These are phyloP conservation scores for Drosophila nigrodunni DNA, from an alignment of 1,140 invertebrate species.

Conservation along the genomic window DNA sequence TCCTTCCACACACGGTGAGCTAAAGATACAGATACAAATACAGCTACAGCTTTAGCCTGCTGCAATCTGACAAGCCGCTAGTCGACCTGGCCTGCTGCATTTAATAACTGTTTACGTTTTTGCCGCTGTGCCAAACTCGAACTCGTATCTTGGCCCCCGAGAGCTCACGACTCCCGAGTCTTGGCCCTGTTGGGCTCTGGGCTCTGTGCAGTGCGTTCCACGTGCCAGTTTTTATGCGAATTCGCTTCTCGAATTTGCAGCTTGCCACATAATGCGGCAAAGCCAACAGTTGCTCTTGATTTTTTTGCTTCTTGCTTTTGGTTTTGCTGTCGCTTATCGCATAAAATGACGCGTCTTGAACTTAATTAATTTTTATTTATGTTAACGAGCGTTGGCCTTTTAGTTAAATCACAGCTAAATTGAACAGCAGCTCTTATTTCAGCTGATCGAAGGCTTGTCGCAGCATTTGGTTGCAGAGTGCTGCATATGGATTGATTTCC, in stretches of 20 bases:
- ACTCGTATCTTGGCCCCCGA: slow-evolving; percentile 57
- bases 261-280: slow-evolving; percentile 65
- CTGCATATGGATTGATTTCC: slow-evolving; percentile 93
- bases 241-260: slow-evolving; percentile 60
- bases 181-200: neutral
- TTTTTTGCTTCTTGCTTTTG: no score
- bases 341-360: slow-evolving; percentile 63
- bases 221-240: slow-evolving; percentile 61
- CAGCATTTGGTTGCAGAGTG: slow-evolving; percentile 97
- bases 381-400: slow-evolving; percentile 61
- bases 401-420: slow-evolving; percentile 61
- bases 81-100: slow-evolving; percentile 66
- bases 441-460: slow-evolving; percentile 86
- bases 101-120: slow-evolving; percentile 83
- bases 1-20: slow-evolving; percentile 4
- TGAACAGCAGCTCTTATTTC: slow-evolving; percentile 42
- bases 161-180: slow-evolving; percentile 61
- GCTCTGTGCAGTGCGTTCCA: slow-evolving; percentile 44
- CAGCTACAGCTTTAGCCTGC: slow-evolving; percentile 50
- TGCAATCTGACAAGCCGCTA: slow-evolving; percentile 73
- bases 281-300: slow-evolving; percentile 26
- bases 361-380: slow-evolving; percentile 82
- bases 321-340: slow-evolving; percentile 49
- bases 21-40: neutral
- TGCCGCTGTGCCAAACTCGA: slow-evolving; percentile 43